Evolutionary conservation across 2,113 vertebrate species (phyloP), one percentile per base, ranked within the genome.

Genomic region (Plectropomus leopardus): DNA sequence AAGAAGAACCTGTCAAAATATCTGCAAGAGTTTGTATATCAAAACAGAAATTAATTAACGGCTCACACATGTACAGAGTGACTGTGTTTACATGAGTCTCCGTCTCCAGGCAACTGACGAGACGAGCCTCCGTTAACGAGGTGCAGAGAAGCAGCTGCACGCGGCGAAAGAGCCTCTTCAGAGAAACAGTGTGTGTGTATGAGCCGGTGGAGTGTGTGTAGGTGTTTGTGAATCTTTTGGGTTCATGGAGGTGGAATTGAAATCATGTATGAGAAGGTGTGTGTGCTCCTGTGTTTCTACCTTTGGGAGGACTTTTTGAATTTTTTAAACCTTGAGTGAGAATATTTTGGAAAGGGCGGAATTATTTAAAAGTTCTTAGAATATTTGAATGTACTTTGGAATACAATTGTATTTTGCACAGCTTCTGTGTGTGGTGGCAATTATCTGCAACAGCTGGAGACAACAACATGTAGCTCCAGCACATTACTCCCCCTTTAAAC

Each of bases 21-120:
- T 17, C 13, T 48, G 47, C 19, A 55, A 1, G 6, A 32, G n/a
- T 77, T 77, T 66, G 45, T 63, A 13, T 28, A 70, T 70, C 59
- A 53, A 55, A 84, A 55, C 64, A 64, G 11, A 59, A 84, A 58
- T 80, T 58, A 71, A 40, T 79, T 65, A 70, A 69, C 64, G 57
- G 26, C 32, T 40, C 40, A 6, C 16, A 19, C 36, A 36, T 14
- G 66, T n/a, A 28, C 47, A 63, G 59, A 66, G 40, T 24, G 53
- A 68, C 48, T 50, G 66, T 66, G 74, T 82, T 76, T 50, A 75
- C 53, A 48, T 58, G 45, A 81, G 30, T 55, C 60, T 26, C 67
- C 10, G 28, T 85, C 60, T 48, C 77, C 61, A 48, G 59, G 75
- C 79, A 76, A 74, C 78, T 28, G 17, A n/a, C 9, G 5, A 60